phyloP scores from a whole-genome alignment of 2,797 vertebrate genomes.

The Pteropus rufus region DNA sequence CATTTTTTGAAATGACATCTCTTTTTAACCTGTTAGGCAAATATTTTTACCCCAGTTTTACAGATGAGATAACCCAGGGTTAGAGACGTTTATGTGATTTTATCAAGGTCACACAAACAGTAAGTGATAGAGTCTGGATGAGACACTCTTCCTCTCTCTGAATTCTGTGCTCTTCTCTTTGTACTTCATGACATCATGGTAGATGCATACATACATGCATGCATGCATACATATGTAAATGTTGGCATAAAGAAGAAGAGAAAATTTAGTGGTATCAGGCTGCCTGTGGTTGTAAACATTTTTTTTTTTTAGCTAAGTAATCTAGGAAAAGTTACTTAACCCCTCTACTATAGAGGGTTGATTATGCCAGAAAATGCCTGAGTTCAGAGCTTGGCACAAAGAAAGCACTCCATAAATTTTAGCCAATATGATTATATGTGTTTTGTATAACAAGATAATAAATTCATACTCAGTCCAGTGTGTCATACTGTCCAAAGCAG shows the following conservation, averaged over 20 bases:
- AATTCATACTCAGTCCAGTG: not conserved
- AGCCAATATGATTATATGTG: not conserved
- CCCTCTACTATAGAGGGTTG: not conserved
- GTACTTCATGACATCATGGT: not conserved
- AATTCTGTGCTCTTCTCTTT: not conserved
- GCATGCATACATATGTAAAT: not conserved
- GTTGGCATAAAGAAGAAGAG: not conserved
- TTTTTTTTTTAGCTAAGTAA: not conserved
- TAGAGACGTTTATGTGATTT: not conserved
- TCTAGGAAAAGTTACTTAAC: conserved; percentile 5
- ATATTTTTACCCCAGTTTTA: not conserved
- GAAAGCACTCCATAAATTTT: not conserved
- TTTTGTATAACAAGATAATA: not conserved
- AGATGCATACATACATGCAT: not conserved
- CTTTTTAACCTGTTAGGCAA: not conserved
- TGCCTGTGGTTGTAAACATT: not conserved
- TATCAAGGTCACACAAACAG: not conserved
- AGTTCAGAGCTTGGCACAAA: not conserved
- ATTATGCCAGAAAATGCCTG: not conserved
- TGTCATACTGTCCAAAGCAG: not conserved
- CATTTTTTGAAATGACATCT: not conserved
- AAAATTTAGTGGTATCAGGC: not conserved
- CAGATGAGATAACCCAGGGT: not conserved
- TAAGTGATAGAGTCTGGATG: not conserved
- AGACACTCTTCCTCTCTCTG: not conserved